Percentiles rank a stretch among this genome's conserved stretches.
phyloP scores from a whole-genome alignment of 2,888 invertebrate genomes.

The Trilocha varians region DNA sequence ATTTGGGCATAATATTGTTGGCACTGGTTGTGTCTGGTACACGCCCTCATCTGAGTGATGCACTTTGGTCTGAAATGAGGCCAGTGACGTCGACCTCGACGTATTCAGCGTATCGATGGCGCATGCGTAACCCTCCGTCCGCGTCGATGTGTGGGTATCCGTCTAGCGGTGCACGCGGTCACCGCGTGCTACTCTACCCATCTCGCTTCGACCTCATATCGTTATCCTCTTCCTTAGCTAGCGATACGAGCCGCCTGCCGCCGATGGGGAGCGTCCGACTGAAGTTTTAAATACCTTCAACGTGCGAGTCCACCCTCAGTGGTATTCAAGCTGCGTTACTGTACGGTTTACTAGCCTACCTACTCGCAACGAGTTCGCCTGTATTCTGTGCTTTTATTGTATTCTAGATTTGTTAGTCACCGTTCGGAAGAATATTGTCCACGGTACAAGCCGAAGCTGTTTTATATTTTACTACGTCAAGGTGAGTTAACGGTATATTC shows the following conservation, averaged over 20 bases:
- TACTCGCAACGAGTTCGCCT: slow-evolving; percentile 31
- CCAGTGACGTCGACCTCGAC: slow-evolving; percentile 54
- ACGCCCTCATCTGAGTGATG: slow-evolving; percentile 19
- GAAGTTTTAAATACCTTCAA: slow-evolving; percentile 62
- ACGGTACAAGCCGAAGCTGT: slow-evolving; percentile 25
- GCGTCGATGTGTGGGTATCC: slow-evolving; percentile 45
- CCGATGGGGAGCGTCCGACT: slow-evolving; percentile 52
- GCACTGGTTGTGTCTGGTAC: neutral
- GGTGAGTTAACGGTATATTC: slow-evolving; percentile 38
- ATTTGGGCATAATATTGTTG: too few relatives aligned
- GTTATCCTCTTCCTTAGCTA: slow-evolving; percentile 30
- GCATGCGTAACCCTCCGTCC: slow-evolving; percentile 57
- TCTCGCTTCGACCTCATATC: slow-evolving; percentile 40
- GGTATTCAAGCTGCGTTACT: slow-evolving; percentile 47
- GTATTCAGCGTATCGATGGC: slow-evolving; percentile 49
- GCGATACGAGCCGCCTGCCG: slow-evolving; percentile 22
- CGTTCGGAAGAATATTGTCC: slow-evolving; percentile 22
- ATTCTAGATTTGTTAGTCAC: slow-evolving; percentile 41
- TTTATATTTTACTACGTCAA: slow-evolving; percentile 24
- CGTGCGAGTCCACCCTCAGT: slow-evolving; percentile 54
- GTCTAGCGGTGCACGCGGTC: slow-evolving; percentile 57
- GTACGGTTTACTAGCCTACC: slow-evolving; percentile 30
- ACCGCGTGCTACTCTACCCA: slow-evolving; percentile 46
- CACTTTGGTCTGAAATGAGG: slow-evolving; percentile 49
- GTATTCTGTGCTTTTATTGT: slow-evolving; percentile 46